phyloP scores from a whole-genome alignment of 2,113 vertebrate species.

The Apistogramma diplotaenia region DNA sequence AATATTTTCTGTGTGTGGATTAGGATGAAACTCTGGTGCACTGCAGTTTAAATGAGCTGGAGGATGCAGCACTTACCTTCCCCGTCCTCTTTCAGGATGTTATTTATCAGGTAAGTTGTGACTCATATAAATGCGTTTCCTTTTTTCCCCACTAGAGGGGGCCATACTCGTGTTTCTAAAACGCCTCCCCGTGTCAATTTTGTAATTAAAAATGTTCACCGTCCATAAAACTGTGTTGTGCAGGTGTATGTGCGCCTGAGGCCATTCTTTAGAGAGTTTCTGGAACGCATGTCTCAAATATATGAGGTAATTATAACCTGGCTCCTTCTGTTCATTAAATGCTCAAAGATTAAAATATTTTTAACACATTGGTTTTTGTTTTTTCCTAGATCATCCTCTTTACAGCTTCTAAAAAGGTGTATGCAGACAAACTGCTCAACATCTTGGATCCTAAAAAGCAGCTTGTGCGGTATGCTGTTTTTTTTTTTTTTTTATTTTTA shows the following conservation, averaged over 20 bases:
- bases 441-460: constrained; percentile 99
- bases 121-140: not conserved
- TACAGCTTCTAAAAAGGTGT: constrained; percentile 99
- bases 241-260: constrained; percentile 97
- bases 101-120: constrained; percentile 91
- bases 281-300: constrained; percentile 99
- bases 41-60: constrained; percentile 97
- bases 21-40: constrained; percentile 99
- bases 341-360: not conserved
- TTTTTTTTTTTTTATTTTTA: not conserved
- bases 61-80: constrained; percentile 98
- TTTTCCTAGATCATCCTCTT: constrained; percentile 93
- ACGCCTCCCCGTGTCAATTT: not conserved
- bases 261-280: constrained; percentile 98
- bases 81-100: constrained; percentile 99
- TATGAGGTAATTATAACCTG: constrained; percentile 86
- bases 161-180: not conserved
- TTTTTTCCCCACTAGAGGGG: constrained; percentile 48
- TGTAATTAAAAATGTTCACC: not conserved
- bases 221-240: not conserved
- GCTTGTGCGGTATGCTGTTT: constrained; percentile 87
- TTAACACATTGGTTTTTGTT: not conserved
- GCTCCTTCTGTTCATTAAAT: not conserved
- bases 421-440: constrained; percentile 98
- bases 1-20: not conserved